A percentile compares a stretch with the other conserved stretches of the same genome.
These are phyloP conservation scores for Rhabdophis nuchalis DNA, from an alignment of 2,797 vertebrate genomes.

Conservation along the genomic window DNA sequence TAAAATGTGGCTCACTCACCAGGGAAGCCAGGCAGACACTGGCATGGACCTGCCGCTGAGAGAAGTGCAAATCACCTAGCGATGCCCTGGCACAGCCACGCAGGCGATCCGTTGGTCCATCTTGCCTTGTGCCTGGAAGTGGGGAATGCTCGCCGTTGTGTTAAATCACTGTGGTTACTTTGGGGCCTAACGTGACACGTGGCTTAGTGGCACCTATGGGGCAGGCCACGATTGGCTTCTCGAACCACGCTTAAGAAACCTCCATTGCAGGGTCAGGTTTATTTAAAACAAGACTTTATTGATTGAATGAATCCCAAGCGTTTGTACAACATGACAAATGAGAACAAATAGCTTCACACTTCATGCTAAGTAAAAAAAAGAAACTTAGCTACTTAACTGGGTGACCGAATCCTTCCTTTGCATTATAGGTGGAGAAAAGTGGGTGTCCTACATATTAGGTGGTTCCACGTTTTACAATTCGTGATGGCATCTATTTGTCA, in stretches of 20 bases:
- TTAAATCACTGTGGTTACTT: neutral
- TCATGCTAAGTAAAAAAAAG: neutral
- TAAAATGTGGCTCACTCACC: no score
- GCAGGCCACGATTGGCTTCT: neutral
- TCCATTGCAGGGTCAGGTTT: neutral
- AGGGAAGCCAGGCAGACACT: neutral
- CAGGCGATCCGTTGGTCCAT: no score
- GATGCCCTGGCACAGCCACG: neutral
- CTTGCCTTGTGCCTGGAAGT: neutral
- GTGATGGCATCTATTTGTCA: neutral
- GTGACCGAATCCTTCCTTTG: neutral
- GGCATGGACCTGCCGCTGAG: neutral
- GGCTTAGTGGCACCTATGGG: neutral
- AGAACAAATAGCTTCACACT: neutral
- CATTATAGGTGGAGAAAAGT: fast-evolving
- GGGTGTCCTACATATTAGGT: neutral
- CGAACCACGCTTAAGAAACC: neutral
- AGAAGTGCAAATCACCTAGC: neutral
- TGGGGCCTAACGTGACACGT: neutral
- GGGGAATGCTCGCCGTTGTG: neutral
- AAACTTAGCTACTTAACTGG: neutral
- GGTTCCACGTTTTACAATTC: neutral
- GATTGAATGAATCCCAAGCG: neutral
- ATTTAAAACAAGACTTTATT: neutral
- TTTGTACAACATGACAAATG: neutral